phyloP scores from a whole-genome alignment of 92 coral and sea anemone genomes.

The Paramuricea clavata region DNA sequence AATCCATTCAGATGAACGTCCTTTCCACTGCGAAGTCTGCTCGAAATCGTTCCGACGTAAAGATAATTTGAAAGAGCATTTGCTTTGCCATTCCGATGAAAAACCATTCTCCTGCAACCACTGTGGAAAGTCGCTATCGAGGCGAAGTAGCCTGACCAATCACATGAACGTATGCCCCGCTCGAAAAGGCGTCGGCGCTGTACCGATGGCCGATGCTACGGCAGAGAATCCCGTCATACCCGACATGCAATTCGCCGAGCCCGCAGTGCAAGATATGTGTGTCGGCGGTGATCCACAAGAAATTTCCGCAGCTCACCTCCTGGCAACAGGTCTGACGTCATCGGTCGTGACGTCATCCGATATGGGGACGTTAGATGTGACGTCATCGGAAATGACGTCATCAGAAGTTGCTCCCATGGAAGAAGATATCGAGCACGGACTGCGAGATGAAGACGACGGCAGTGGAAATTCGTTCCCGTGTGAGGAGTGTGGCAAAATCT shows the following conservation, averaged over 20 bases:
- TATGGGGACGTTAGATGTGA: slow-evolving; percentile 23
- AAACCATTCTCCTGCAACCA: slow-evolving; percentile 35
- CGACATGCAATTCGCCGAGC: slow-evolving; percentile 18
- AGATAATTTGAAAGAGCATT: slow-evolving; percentile 45
- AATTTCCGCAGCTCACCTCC: slow-evolving; percentile 4
- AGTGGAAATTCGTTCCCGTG: slow-evolving; percentile 25
- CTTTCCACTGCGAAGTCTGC: slow-evolving; percentile 32
- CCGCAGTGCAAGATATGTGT: slow-evolving; percentile 1
- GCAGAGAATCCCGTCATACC: slow-evolving; percentile 12
- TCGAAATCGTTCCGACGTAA: slow-evolving; percentile 53
- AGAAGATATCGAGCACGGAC: background rate
- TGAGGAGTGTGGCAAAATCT: slow-evolving; percentile 33
- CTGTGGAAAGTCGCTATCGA: slow-evolving; percentile 39
- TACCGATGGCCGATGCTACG: background rate
- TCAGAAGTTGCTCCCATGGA: slow-evolving; percentile 24
- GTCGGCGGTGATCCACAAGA: slow-evolving; percentile 17
- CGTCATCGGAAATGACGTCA: background rate
- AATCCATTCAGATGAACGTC: slow-evolving; percentile 48
- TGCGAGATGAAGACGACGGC: slow-evolving; percentile 18
- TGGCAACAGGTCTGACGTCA: background rate
- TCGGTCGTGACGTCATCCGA: background rate
- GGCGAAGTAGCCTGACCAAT: slow-evolving; percentile 46
- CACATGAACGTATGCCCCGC: slow-evolving; percentile 38
- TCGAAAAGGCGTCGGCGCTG: background rate
- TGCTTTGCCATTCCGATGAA: slow-evolving; percentile 44